Base-by-base conservation (phyloP, 23 tunicate genomes). In the Styela clava region DNA sequence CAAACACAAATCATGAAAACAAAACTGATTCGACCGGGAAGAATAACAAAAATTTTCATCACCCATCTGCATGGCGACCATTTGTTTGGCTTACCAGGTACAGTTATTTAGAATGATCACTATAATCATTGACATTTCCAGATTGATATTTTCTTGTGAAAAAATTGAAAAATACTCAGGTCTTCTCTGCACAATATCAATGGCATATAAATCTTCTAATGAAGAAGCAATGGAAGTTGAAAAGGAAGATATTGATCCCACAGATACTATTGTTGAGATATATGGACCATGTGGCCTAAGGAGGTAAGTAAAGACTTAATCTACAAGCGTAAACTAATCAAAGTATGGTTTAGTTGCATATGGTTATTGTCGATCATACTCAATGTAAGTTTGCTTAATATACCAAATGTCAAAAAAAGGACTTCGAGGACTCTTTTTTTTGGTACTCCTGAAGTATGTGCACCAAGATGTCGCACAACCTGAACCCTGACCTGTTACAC, bases 11-110 rank as follows among this genome's bases (percentile, higher is more conserved):
- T 95, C 24, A 89, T 89, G 95, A 89, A 85, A 83, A 35, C 80
- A 44, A 89, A 94, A 73, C 34, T 63, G 3, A 84, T 90, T 62
- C 64, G 81, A 67, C 96, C 99, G 24, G 87, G 96, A 34, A 68
- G 65, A 31, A 90, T 95, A 24, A 71, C 88, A 7, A 89, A 90
- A 61, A 90, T 95, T 22, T 90, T 95, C 74, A 95, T 95, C 56
- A 89, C 99, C 0, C 99, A 95, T 83, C 62, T 95, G 0, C 99
- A 95, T 69, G 99, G 99, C 21, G 99, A 95, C 74, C 99, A 95
- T 77, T 74, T 89, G 86, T 95, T 95, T 83, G 99, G 99, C 9
- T 86, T 95, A 25, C 99, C 99, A 31, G 99, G 56, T 44, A 44
- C 12, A 92, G 78, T 25, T 44, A 30, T 23, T 3, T 36, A 44